Evolutionary conservation across 2,113 vertebrate genomes (phyloP).

Genomic region (Catharus bicknelli): DNA sequence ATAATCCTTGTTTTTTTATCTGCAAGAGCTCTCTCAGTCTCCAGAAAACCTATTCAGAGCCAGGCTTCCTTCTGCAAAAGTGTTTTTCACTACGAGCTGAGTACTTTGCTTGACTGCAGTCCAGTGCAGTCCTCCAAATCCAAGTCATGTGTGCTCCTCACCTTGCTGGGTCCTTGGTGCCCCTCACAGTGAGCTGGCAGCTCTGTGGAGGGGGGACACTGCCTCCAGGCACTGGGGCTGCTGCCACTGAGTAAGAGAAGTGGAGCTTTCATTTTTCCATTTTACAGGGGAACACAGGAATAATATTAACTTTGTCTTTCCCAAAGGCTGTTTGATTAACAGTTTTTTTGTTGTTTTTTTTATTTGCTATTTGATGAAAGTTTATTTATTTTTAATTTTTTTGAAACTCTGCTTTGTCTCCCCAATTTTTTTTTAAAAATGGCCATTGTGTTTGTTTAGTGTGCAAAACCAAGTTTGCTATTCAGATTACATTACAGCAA

Average conservation of each 20-base stretch:
- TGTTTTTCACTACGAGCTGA: rapidly evolving
- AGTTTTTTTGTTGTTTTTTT: too few relatives aligned
- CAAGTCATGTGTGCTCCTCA: neutral
- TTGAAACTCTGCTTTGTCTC: neutral
- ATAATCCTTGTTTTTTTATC: neutral
- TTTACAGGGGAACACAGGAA: neutral
- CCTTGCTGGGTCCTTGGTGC: neutral
- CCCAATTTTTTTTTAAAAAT: neutral
- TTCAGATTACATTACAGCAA: slow-evolving; percentile 7
- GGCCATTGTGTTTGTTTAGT: neutral
- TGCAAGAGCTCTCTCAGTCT: neutral
- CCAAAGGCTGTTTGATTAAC: neutral
- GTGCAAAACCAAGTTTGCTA: neutral
- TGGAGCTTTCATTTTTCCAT: neutral
- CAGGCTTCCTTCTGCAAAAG: neutral
- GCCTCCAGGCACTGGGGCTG: neutral
- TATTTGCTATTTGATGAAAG: neutral
- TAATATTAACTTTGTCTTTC: neutral
- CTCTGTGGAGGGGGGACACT: neutral
- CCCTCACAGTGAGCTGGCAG: rapidly evolving
- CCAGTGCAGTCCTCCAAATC: neutral
- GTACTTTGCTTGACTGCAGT: neutral
- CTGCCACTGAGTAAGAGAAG: neutral
- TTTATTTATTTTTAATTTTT: neutral
- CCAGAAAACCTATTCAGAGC: neutral